Conservation (phyloP, 2,113 vertebrate genomes). For the Perognathus longimembris region DNA sequence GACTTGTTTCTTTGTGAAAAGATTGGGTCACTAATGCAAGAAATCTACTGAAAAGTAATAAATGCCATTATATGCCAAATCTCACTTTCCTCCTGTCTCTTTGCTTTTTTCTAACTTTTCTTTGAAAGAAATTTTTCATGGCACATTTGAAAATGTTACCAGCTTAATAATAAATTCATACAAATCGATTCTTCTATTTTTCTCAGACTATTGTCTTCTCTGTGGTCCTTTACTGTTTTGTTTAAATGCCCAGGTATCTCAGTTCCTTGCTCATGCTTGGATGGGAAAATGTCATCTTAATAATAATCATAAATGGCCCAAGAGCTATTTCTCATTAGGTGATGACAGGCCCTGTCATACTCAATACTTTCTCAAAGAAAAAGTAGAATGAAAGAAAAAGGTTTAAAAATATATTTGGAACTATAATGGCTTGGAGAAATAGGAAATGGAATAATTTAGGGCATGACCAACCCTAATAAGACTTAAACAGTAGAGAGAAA, state of each 20-base stretch:
- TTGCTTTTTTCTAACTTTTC: slow-evolving; percentile 32
- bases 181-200: slow-evolving; percentile 30
- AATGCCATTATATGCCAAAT: neutral
- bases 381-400: slow-evolving; percentile 38
- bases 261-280: slow-evolving; percentile 39
- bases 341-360: slow-evolving; percentile 41
- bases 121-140: slow-evolving; percentile 25
- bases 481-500: slow-evolving; percentile 46
- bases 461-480: slow-evolving; percentile 35
- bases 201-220: slow-evolving; percentile 43
- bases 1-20: slow-evolving; percentile 42
- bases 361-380: slow-evolving; percentile 54
- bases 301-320: slow-evolving; percentile 52
- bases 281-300: slow-evolving; percentile 52
- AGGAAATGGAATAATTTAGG: slow-evolving; percentile 53
- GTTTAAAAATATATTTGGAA: slow-evolving; percentile 20
- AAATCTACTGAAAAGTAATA: slow-evolving; percentile 41
- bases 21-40: slow-evolving; percentile 27
- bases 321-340: slow-evolving; percentile 62
- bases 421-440: slow-evolving; percentile 54
- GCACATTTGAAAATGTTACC: slow-evolving; percentile 45
- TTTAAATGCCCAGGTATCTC: slow-evolving; percentile 1
- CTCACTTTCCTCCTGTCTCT: slow-evolving; percentile 25
- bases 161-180: slow-evolving; percentile 26
- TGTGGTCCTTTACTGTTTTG: neutral